A percentile compares a stretch with the other conserved stretches of the same genome.
These are phyloP conservation scores for Mixornis gularis DNA, from an alignment of 2,113 vertebrate species.

Conservation along the genomic window DNA sequence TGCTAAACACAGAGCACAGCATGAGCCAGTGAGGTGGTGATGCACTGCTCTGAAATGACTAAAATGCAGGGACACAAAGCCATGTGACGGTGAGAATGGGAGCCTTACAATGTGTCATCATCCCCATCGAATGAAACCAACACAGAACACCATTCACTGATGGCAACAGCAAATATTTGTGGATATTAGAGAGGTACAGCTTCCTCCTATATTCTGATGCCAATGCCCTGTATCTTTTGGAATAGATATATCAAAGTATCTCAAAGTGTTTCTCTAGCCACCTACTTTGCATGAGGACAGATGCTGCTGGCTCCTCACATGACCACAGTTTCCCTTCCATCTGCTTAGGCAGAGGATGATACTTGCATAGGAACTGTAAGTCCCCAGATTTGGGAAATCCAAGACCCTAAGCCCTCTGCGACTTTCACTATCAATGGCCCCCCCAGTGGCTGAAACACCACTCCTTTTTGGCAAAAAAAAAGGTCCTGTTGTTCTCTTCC, in stretches of 20 bases:
- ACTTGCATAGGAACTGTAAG: not conserved
- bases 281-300: not conserved
- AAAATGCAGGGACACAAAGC: slow-evolving; percentile 20
- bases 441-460: not conserved
- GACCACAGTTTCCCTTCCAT: not conserved
- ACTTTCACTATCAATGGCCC: not conserved
- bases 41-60: slow-evolving; percentile 44
- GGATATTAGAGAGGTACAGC: not conserved
- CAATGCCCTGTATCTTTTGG: not conserved
- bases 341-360: not conserved
- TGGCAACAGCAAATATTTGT: not conserved
- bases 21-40: slow-evolving; percentile 14
- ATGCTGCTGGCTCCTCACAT: not conserved
- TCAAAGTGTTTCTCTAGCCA: not conserved
- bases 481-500: not conserved
- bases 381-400: not conserved
- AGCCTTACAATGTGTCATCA: slow-evolving; percentile 2
- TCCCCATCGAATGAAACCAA: not conserved
- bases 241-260: not conserved
- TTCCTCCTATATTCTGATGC: not conserved
- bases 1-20: slow-evolving; percentile 38
- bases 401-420: not conserved
- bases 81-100: not conserved
- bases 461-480: not conserved
- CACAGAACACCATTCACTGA: not conserved